A percentile compares a stretch with the other conserved stretches of the same genome.
phyloP scores from a whole-genome alignment of 1,140 invertebrate species.

The Orchestia grillus region DNA sequence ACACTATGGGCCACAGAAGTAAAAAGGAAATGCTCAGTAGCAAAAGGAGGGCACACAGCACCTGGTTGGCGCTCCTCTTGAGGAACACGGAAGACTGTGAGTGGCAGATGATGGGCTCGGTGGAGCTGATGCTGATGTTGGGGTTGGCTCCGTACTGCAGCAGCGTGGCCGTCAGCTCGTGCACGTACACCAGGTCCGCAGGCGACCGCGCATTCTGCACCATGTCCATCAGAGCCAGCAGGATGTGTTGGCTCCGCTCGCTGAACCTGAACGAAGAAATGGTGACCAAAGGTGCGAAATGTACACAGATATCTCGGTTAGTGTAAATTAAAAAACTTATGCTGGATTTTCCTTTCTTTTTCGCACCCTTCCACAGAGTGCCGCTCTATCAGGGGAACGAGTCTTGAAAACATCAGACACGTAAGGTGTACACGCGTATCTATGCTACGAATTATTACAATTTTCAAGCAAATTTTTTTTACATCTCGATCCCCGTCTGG shows the following conservation, averaged over 20 bases:
- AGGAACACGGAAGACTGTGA: slow-evolving; percentile 75
- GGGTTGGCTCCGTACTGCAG: slow-evolving; percentile 74
- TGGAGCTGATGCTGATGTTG: slow-evolving; percentile 69
- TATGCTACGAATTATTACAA: too few species aligned
- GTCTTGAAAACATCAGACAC: too few species aligned
- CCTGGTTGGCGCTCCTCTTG: slow-evolving; percentile 77
- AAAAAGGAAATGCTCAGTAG: too few species aligned
- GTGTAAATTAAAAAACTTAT: too few species aligned
- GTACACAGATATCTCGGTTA: neutral
- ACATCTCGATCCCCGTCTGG: too few species aligned
- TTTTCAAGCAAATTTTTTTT: too few species aligned
- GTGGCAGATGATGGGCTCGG: slow-evolving; percentile 72
- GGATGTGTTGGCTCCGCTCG: slow-evolving; percentile 77
- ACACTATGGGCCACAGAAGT: too few species aligned
- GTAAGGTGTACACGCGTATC: too few species aligned
- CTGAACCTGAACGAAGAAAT: slow-evolving; percentile 70
- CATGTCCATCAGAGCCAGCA: slow-evolving; percentile 79
- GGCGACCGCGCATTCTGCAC: slow-evolving; percentile 79
- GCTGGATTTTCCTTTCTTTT: too few species aligned
- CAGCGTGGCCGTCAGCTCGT: slow-evolving; percentile 79
- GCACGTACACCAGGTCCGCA: slow-evolving; percentile 78
- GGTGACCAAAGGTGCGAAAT: too few species aligned
- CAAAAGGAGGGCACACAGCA: slow-evolving; percentile 70
- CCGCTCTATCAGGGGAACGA: too few species aligned
- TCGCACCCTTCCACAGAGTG: too few species aligned